A percentile compares a stretch with the other conserved stretches of the same genome.
phyloP scores from a whole-genome alignment of 2,888 invertebrate genomes.

The Conomelus anceps region DNA sequence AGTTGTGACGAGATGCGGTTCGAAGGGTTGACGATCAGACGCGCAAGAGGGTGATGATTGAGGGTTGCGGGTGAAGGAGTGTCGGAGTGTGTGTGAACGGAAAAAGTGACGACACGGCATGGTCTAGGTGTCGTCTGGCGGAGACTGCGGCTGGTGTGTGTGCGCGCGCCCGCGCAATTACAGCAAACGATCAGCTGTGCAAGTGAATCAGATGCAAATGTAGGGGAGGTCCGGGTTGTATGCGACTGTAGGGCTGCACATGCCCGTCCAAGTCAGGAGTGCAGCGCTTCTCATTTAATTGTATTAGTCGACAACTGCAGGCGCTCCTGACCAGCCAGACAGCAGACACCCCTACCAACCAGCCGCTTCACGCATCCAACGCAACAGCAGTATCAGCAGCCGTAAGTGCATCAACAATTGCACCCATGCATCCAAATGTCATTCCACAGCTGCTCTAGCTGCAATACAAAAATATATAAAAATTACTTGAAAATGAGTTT shows the following conservation, averaged over 20 bases:
- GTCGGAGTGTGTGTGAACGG: background rate
- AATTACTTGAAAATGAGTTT: no score
- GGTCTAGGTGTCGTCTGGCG: background rate
- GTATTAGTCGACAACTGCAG: background rate
- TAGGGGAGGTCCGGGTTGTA: background rate
- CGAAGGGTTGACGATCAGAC: constrained; percentile 17
- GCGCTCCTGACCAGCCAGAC: background rate
- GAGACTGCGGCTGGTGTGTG: no score
- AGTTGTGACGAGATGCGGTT: background rate
- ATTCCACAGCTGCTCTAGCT: background rate
- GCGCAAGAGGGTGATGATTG: background rate
- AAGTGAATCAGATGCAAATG: constrained; percentile 7
- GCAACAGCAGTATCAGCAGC: background rate
- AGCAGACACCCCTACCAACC: background rate
- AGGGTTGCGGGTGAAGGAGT: background rate
- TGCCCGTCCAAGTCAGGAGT: background rate
- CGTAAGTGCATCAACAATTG: background rate
- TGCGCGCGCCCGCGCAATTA: constrained; percentile 12
- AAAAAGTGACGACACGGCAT: background rate
- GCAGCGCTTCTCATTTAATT: background rate
- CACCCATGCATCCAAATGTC: background rate
- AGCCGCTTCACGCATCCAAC: background rate
- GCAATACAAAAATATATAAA: no score
- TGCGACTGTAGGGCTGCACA: background rate
- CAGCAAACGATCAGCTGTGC: background rate